Percentiles rank a stretch among this genome's conserved stretches.
phyloP scores from a whole-genome alignment of 2,888 invertebrate species.

The Ceratothoa steindachneri region DNA sequence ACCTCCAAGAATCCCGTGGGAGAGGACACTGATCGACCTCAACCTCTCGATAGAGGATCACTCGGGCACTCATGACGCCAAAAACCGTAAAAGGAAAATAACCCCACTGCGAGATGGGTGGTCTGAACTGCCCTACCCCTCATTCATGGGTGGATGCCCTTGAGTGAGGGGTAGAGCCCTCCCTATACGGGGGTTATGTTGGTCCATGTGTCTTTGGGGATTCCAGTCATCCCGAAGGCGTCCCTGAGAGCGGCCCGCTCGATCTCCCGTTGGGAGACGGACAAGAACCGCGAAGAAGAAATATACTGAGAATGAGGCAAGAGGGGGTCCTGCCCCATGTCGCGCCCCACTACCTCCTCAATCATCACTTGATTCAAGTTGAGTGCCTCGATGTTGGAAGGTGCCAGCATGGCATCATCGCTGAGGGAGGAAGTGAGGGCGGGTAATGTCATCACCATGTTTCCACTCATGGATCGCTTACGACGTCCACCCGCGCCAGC shows the following conservation, averaged over 20 bases:
- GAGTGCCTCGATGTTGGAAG: neutral
- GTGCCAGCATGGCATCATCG: slow-evolving; percentile 27
- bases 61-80: too few relatives aligned
- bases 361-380: slow-evolving; percentile 9
- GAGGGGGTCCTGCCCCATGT: slow-evolving; percentile 6
- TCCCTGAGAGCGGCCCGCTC: neutral
- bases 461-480: slow-evolving; percentile 46
- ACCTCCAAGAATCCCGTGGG: too few relatives aligned
- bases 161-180: slow-evolving; percentile 9
- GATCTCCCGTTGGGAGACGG: neutral
- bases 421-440: slow-evolving; percentile 40
- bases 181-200: slow-evolving; percentile 9
- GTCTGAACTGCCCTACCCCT: neutral
- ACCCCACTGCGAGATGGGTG: neutral
- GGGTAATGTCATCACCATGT: slow-evolving; percentile 43
- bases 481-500: slow-evolving; percentile 18
- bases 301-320: slow-evolving; percentile 6
- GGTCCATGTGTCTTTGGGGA: slow-evolving; percentile 8
- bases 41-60: too few relatives aligned
- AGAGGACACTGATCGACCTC: too few relatives aligned
- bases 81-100: too few relatives aligned
- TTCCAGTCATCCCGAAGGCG: neutral
- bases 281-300: neutral
- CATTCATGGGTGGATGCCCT: neutral
- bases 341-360: neutral